Evolutionary conservation across 2,888 invertebrate species (phyloP), one percentile per base, ranked within the genome.

Genomic region (Dilophus febrilis): DNA sequence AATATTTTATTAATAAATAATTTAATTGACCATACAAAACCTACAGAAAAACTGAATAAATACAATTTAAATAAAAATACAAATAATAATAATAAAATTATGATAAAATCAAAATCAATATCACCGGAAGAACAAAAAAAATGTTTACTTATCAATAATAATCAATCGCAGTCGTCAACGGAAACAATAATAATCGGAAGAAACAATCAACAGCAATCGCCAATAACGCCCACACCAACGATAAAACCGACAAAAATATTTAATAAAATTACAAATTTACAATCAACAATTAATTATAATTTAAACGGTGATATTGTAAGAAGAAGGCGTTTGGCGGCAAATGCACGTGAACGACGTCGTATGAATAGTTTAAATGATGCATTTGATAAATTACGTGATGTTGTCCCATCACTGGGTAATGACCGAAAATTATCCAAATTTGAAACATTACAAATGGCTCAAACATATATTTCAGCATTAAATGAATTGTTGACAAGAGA

Each of bases 381-480:
- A 2, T 81, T 80, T 52, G 79, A 46, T 40, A 43, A 45, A 14
- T 38, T 48, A 35, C 57, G 80, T 38, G 74, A 74, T 47, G 79
- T 79, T 8, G 74, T 81, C 30, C 80, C 81, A 1, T 72, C 74
- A 4, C 60, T 78, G 31, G 75, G 77, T 3, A 74, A 74, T 48
- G 77, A 79, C 52, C 65, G 75, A 50, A 77, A 78, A 56, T 62
- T 80, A 44, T 78, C 77, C 44, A 81, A 81, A 57, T 80, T 74
- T 52, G 81, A 81, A 58, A 81, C 80, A 29, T 59, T 81, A 32
- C 79, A 80, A 58, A 79, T 81, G 79, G 81, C 81, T 1, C 79
- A 80, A 53, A 77, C 74, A 3, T 81, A 81, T 53, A 81, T 81
- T 40, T 61, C 71, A 1, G 77, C 78, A 3, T 59, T 81, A 16